Percentiles rank a stretch among this genome's conserved stretches.
These are phyloP conservation scores for Picus viridis DNA, from an alignment of 2,797 vertebrate genomes.

Conservation along the genomic window DNA sequence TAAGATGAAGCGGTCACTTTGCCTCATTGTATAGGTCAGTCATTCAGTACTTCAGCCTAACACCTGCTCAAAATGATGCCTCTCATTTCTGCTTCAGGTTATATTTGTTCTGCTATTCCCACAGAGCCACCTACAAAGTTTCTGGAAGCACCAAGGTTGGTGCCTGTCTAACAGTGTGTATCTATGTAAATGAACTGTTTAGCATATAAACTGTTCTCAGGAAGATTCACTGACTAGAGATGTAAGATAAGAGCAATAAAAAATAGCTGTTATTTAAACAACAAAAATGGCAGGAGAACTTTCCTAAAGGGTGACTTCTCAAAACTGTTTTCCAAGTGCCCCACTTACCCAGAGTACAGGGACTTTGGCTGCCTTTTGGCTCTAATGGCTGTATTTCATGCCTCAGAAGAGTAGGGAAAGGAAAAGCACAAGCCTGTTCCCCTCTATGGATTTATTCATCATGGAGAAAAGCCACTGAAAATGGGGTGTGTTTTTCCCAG, in stretches of 20 bases:
- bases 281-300: neutral
- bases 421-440: conserved; percentile 13
- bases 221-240: neutral
- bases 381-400: neutral
- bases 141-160: neutral
- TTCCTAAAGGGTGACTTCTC: neutral
- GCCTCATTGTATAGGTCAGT: neutral
- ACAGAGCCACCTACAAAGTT: neutral
- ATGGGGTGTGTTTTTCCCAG: conserved; percentile 48
- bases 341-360: neutral
- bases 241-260: neutral
- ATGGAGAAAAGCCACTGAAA: conserved; percentile 56
- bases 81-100: neutral
- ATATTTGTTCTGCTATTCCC: conserved; percentile 5
- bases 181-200: neutral
- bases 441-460: conserved; percentile 52
- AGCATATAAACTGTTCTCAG: neutral
- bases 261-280: neutral
- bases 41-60: neutral
- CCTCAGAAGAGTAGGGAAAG: conserved; percentile 18
- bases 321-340: neutral
- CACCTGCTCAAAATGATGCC: neutral
- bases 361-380: neutral
- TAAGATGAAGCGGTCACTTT: conserved; percentile 18
- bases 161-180: neutral